Conservation (phyloP, 2,113 vertebrate genomes). For the Actinemys pallida region DNA sequence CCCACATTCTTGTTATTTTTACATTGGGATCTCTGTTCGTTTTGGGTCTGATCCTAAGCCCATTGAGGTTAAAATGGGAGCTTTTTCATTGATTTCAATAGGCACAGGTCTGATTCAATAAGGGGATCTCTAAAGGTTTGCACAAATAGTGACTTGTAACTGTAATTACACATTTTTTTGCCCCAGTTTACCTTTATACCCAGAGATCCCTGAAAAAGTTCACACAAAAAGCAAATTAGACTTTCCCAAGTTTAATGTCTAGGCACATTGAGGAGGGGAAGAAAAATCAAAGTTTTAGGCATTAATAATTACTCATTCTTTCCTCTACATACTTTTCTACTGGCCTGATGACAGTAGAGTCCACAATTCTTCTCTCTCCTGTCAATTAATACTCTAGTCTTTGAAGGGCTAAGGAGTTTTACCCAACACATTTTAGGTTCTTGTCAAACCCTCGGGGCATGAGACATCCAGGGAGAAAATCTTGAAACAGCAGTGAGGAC, state of each 20-base stretch:
- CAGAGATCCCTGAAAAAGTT: not conserved
- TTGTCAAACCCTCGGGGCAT: not conserved
- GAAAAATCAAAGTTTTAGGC: not conserved
- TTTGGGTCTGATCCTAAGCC: not conserved
- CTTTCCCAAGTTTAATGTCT: not conserved
- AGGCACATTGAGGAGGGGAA: not conserved
- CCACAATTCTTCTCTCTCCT: not conserved
- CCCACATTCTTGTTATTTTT: rapidly evolving
- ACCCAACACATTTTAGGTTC: rapidly evolving
- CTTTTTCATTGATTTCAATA: not conserved
- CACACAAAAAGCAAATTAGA: not conserved
- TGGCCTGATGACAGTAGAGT: not conserved
- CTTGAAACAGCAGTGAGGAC: not conserved
- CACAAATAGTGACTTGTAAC: not conserved
- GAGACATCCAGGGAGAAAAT: not conserved
- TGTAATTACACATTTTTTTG: not conserved
- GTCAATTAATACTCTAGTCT: not conserved
- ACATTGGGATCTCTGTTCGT: not conserved
- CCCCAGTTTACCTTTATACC: not conserved
- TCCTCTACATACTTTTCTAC: not conserved
- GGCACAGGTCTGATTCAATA: not conserved
- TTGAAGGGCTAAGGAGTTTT: not conserved
- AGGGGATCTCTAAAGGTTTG: not conserved
- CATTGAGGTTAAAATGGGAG: not conserved
- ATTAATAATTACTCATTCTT: not conserved